Evolutionary conservation across 2,113 vertebrate genomes (phyloP).

Genomic region (Ceuthmochares aereus): DNA sequence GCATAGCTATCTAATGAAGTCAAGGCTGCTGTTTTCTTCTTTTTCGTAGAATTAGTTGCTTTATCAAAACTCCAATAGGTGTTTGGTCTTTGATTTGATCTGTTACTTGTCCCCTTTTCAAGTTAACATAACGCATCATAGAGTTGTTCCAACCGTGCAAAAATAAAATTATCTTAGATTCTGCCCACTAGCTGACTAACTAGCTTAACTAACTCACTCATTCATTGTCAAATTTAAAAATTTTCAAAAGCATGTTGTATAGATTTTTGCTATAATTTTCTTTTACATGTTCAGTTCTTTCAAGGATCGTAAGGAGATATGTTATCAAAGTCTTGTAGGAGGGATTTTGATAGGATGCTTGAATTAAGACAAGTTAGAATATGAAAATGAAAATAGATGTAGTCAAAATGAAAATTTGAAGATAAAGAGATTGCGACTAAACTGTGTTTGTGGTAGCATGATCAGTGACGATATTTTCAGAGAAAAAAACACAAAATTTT

Average conservation of each 20-base stretch:
- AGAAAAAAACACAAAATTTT: background rate
- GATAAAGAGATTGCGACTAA: background rate
- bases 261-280: background rate
- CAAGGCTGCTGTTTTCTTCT: background rate
- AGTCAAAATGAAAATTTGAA: background rate
- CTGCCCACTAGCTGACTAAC: background rate
- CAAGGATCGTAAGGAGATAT: background rate
- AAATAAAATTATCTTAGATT: background rate
- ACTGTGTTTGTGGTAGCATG: background rate
- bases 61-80: background rate
- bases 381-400: background rate
- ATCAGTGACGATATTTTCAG: background rate
- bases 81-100: background rate
- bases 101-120: background rate
- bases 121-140: background rate
- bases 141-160: background rate
- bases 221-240: background rate
- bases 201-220: background rate
- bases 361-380: background rate
- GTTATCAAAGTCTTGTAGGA: background rate
- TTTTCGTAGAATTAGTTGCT: background rate
- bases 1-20: background rate
- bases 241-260: background rate
- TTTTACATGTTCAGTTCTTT: background rate
- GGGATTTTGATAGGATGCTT: background rate